These are phyloP conservation scores for Percopsis transmontana DNA, from an alignment of 2,113 vertebrate genomes.

Conservation along the genomic window DNA sequence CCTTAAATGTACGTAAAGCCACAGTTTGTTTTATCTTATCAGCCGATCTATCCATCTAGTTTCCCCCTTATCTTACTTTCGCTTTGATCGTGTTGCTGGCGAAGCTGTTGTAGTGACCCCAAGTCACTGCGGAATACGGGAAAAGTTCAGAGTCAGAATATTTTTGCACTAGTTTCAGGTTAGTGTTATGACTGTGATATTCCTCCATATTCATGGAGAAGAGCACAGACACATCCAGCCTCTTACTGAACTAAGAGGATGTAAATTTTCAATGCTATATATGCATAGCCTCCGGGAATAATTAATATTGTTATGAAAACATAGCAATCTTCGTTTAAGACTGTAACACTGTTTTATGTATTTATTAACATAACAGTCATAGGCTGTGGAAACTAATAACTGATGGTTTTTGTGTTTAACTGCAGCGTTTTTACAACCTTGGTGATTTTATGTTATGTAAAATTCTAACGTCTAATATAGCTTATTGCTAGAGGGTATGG, in stretches of 20 bases:
- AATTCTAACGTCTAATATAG: neutral
- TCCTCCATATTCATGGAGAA: neutral
- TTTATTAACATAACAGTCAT: no score
- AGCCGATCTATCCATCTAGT: conserved; percentile 16
- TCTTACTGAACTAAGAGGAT: neutral
- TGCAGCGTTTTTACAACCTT: neutral
- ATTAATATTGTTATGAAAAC: neutral
- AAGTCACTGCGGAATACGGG: neutral
- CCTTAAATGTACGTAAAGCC: conserved; percentile 33
- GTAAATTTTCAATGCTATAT: neutral
- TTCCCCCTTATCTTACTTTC: conserved; percentile 14
- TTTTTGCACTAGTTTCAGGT: neutral
- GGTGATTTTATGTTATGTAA: neutral
- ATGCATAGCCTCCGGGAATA: conserved; percentile 2
- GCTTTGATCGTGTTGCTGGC: conserved; percentile 11
- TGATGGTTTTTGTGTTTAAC: neutral
- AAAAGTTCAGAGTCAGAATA: no score
- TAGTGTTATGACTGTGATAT: neutral
- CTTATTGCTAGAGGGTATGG: neutral
- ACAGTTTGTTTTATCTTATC: conserved; percentile 56
- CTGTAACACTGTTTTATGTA: neutral
- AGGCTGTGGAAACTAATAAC: no score
- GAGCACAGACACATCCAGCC: neutral
- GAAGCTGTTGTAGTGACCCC: conserved; percentile 15
- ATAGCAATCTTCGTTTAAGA: neutral